Base-by-base conservation (phyloP, 2,113 vertebrate genomes). In the Mus spicilegus region DNA sequence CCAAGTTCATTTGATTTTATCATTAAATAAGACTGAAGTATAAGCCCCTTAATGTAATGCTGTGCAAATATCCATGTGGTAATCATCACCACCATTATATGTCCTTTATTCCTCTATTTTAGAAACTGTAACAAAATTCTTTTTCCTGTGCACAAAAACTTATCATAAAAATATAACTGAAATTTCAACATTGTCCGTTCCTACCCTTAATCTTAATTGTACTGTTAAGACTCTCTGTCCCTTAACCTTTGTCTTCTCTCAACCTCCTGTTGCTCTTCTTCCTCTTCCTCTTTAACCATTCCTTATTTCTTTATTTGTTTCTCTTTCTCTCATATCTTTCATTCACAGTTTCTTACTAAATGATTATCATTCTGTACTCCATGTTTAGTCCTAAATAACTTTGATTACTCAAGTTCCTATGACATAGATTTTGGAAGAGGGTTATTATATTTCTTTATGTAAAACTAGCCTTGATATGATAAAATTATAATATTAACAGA, bases 401-500 rank as follows among this genome's bases (percentile, higher is more conserved):
- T 58, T 76, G 19, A 28, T 22, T 63, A 14, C 54, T 89, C 3
- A 56, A 70, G 7, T 11, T 36, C 81, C 54, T 39, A 77, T 92
- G 1, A 36, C 3, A n/a, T 36, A 4, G 3, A 5, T 54, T 92
- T 80, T 89, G 8, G 0, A 5, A 88, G 17, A 69, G 63, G 39
- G 73, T 61, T 76, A 39, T 92, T 28, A 75, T 14, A 16, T 5
- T 82, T 70, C 9, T 54, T 0, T 87, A 42, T 24, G 9, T 88
- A 28, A 54, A 87, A 96, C 72, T 77, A 92, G 63, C 28, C 87
- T 85, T 56, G 89, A 76, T 91, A 36, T 36, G 3, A 46, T 20
- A 39, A 61, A 72, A 5, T 65, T 91, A 19, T n/a, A 90, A n/a
- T 8, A 33, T 8, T 4, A 75, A 65, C 69, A n/a, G 51, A 95